Evolutionary conservation across 2,113 vertebrate genomes (phyloP).

Genomic region (Lonchura striata): DNA sequence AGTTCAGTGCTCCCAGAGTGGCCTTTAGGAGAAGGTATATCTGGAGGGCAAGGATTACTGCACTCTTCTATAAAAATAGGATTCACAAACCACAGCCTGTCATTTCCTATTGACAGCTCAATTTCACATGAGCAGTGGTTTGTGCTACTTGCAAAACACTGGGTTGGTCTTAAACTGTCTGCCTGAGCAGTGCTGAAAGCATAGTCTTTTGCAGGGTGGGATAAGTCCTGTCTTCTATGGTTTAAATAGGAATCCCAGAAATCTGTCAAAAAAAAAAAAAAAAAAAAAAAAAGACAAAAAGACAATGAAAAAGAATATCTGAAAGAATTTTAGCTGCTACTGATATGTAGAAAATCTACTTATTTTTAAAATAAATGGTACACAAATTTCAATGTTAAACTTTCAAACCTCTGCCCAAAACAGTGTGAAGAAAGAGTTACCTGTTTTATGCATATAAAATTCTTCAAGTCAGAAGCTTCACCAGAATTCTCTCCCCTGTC

Average conservation of each 20-base stretch:
- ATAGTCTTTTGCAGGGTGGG: constrained; percentile 1
- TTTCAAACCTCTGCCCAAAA: background rate
- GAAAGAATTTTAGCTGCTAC: background rate
- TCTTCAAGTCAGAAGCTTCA: background rate
- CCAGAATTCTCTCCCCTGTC: background rate
- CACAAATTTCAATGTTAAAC: background rate
- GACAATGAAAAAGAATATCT: background rate
- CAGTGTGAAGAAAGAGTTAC: background rate
- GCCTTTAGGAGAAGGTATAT: constrained; percentile 55
- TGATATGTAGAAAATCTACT: background rate
- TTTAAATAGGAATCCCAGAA: constrained; percentile 90
- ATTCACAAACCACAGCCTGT: constrained; percentile 86
- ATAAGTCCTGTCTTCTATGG: constrained; percentile 7
- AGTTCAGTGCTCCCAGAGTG: constrained; percentile 19
- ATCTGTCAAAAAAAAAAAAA: constrained; percentile 62
- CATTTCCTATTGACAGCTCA: constrained; percentile 76
- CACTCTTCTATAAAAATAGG: constrained; percentile 86
- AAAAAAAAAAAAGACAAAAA: background rate
- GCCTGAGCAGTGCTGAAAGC: background rate
- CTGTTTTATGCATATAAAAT: background rate
- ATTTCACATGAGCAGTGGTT: constrained; percentile 78
- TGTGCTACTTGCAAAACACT: constrained; percentile 30
- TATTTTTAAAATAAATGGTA: background rate
- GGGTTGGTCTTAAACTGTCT: constrained; percentile 13
- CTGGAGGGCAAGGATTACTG: constrained; percentile 23